A percentile compares a stretch with the other conserved stretches of the same genome.
phyloP scores from a whole-genome alignment of 2,113 vertebrate species.

The Ptilorrhoa leucosticta region DNA sequence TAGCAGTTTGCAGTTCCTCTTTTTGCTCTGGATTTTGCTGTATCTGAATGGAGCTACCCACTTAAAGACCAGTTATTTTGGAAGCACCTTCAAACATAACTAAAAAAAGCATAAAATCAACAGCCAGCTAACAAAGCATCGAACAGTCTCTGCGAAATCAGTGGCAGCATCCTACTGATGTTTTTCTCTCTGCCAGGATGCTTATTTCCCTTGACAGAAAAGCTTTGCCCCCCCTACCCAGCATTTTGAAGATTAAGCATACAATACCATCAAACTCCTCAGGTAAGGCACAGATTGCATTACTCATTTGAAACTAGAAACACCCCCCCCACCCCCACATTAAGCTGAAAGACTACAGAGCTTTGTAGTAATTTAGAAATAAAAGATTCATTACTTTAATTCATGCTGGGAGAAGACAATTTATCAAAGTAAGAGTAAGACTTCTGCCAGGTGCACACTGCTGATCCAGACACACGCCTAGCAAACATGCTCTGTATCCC shows the following conservation, averaged over 20 bases:
- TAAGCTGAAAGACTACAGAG: not conserved
- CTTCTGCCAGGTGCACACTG: not conserved
- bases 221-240: not conserved
- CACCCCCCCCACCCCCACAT: fast-evolving
- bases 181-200: not conserved
- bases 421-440: not conserved
- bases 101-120: not conserved
- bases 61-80: not conserved
- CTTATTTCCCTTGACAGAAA: not conserved
- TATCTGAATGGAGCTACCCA: not conserved
- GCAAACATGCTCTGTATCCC: not conserved
- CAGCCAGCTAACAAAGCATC: not conserved
- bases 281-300: not conserved
- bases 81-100: not conserved
- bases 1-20: not conserved
- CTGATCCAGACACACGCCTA: not conserved
- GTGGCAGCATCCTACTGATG: not conserved
- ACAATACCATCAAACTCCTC: not conserved
- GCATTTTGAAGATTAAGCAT: not conserved
- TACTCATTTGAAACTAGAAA: not conserved
- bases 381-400: slow-evolving; percentile 1
- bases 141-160: not conserved
- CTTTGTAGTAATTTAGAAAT: not conserved
- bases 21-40: not conserved
- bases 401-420: slow-evolving; percentile 7